phyloP scores from a whole-genome alignment of 2,113 vertebrate genomes.

The Tachuris rubrigastra region DNA sequence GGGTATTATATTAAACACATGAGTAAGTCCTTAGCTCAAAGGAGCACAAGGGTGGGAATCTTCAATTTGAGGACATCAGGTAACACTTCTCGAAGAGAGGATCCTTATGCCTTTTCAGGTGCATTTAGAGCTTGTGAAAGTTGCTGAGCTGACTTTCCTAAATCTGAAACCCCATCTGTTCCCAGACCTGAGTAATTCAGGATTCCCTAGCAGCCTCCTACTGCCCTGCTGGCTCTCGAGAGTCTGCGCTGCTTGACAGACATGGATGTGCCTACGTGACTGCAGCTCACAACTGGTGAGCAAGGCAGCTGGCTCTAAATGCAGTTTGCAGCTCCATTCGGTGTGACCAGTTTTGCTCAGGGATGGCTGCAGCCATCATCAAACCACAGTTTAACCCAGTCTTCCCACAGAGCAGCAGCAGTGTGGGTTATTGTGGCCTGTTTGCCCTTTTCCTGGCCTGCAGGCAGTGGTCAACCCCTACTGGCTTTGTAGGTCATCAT shows the following conservation, averaged over 20 bases:
- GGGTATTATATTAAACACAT: conserved; percentile 15
- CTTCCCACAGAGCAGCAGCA: neutral
- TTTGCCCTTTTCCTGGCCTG: neutral
- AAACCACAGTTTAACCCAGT: neutral
- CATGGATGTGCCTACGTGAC: accelerated
- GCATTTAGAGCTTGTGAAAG: neutral
- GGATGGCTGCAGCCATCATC: neutral
- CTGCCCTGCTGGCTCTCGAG: neutral
- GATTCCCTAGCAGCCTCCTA: neutral
- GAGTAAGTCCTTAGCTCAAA: conserved; percentile 10
- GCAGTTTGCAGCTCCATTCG: neutral
- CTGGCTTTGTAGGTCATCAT: neutral
- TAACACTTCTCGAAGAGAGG: neutral
- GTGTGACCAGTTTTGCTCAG: neutral
- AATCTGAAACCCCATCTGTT: neutral
- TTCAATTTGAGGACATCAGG: neutral
- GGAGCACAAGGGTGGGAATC: neutral
- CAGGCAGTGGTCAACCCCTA: neutral
- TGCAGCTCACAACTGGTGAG: accelerated
- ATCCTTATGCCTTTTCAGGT: neutral
- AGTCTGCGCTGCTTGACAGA: neutral
- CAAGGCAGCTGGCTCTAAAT: neutral
- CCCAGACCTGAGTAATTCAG: neutral
- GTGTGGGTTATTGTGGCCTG: accelerated
- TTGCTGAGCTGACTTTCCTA: neutral